Conservation (phyloP, 2,888 invertebrate species). For the Serripes groenlandicus region DNA sequence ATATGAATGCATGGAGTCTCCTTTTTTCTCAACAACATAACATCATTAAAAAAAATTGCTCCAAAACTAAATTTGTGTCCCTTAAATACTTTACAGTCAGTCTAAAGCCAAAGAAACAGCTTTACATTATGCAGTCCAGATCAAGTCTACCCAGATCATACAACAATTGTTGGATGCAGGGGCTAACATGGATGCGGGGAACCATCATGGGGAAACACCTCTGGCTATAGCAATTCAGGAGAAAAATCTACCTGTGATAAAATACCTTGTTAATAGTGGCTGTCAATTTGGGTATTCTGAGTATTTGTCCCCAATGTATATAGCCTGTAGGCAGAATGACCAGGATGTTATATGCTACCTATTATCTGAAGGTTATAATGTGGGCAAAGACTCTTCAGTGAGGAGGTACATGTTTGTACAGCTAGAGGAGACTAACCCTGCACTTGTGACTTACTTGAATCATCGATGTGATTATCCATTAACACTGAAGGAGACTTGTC, state of each 20-base stretch:
- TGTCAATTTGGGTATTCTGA: constrained; percentile 66
- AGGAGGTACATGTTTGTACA: constrained; percentile 61
- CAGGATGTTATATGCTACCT: constrained; percentile 69
- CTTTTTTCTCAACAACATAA: too few species aligned
- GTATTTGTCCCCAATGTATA: constrained; percentile 69
- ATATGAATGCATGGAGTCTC: too few species aligned
- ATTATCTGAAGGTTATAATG: constrained; percentile 72
- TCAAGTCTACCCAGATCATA: constrained; percentile 68
- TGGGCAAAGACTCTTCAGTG: constrained; percentile 62
- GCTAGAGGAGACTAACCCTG: constrained; percentile 70
- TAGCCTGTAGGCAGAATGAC: constrained; percentile 69
- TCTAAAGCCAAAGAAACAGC: constrained; percentile 74
- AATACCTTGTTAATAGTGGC: constrained; percentile 65
- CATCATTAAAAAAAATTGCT: too few species aligned
- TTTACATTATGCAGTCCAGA: constrained; percentile 77
- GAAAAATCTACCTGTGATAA: constrained; percentile 63
- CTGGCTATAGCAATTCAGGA: constrained; percentile 73
- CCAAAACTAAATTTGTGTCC: not conserved
- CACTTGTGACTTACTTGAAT: constrained; percentile 61
- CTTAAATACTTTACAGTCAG: constrained; percentile 54
- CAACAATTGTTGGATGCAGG: constrained; percentile 70
- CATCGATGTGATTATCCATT: constrained; percentile 67
- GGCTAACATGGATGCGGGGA: constrained; percentile 71
- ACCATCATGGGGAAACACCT: constrained; percentile 75
- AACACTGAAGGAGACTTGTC: constrained; percentile 66